These are phyloP conservation scores for Anthonomus grandis DNA, from an alignment of 1,140 invertebrate species.

Conservation along the genomic window DNA sequence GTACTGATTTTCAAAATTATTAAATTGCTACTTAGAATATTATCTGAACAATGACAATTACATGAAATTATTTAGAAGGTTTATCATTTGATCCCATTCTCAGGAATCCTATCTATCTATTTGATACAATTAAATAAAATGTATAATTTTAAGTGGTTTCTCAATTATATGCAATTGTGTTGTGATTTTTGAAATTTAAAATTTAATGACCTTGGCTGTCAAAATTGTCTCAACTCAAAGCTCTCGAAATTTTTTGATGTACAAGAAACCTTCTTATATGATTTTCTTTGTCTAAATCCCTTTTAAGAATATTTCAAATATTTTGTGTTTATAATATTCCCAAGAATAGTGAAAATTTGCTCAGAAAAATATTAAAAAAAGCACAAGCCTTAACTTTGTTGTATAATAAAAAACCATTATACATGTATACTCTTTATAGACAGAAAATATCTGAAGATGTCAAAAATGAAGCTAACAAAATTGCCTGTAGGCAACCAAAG, in stretches of 20 bases:
- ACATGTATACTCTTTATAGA: slow-evolving; percentile 24
- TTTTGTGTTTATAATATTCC: not conserved
- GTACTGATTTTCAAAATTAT: too few relatives aligned
- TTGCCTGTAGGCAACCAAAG: slow-evolving; percentile 59
- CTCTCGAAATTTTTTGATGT: not conserved
- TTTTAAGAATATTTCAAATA: too few relatives aligned
- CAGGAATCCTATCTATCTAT: too few relatives aligned
- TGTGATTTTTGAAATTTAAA: too few relatives aligned
- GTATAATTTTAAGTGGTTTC: not conserved
- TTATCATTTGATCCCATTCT: too few relatives aligned
- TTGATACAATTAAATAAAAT: not conserved
- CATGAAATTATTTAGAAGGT: too few relatives aligned
- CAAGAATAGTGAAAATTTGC: not conserved
- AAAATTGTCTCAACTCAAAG: not conserved
- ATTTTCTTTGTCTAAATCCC: not conserved
- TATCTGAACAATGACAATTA: too few relatives aligned
- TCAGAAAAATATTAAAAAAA: not conserved
- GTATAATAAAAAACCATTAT: not conserved
- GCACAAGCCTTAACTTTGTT: not conserved
- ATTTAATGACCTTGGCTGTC: slow-evolving; percentile 1
- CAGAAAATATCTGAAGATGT: slow-evolving; percentile 30
- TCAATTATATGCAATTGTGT: not conserved
- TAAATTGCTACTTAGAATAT: too few relatives aligned
- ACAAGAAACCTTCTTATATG: not conserved
- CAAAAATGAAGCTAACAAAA: slow-evolving; percentile 26